phyloP scores from a whole-genome alignment of 2,113 vertebrate genomes.

The Talpa occidentalis region DNA sequence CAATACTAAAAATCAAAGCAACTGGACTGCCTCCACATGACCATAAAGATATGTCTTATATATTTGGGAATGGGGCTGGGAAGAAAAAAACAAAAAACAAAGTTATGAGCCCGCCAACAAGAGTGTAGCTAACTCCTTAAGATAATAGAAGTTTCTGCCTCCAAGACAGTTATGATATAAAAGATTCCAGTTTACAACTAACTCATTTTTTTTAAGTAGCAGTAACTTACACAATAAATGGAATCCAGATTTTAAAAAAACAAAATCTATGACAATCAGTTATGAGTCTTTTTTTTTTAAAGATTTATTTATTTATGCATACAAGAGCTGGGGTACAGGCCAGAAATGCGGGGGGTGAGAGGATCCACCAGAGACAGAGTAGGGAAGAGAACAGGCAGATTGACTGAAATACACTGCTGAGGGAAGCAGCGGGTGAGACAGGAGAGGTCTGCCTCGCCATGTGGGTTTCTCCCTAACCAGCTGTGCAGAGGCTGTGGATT shows the following conservation, averaged over 20 bases:
- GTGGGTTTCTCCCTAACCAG: too few species aligned
- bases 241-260: background rate
- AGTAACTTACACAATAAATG: background rate
- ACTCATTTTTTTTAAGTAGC: background rate
- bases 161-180: background rate
- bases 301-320: too few species aligned
- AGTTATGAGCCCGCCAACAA: background rate
- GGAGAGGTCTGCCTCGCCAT: too few species aligned
- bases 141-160: constrained; percentile 14
- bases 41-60: background rate
- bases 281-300: background rate
- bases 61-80: background rate
- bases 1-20: constrained; percentile 36
- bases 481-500: too few species aligned
- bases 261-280: background rate
- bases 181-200: background rate
- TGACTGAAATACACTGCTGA: too few species aligned
- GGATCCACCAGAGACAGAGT: too few species aligned
- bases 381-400: too few species aligned
- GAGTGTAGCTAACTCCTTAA: background rate
- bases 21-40: background rate
- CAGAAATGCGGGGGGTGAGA: too few species aligned
- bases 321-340: too few species aligned
- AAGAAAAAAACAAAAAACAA: background rate
- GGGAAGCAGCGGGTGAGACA: too few species aligned